A percentile compares a stretch with the other conserved stretches of the same genome.
Evolutionary conservation across 92 coral and sea anemone species (phyloP).

Genomic region (Actinernus sp.): DNA sequence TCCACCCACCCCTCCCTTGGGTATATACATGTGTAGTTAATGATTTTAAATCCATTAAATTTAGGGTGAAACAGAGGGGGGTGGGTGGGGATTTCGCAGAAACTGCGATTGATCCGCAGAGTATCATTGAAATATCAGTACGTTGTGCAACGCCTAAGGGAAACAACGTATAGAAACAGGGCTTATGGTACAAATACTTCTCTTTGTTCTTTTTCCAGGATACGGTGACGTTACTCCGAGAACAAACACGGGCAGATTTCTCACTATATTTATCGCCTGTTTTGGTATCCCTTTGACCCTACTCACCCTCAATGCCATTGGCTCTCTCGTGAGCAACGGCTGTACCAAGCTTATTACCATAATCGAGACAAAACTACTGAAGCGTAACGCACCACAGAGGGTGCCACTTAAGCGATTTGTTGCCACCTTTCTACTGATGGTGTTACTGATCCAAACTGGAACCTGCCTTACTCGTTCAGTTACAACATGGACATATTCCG

Average conservation of each 20-base stretch:
- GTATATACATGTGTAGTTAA: too few relatives aligned
- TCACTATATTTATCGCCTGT: slow-evolving; percentile 6
- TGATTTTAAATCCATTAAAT: too few relatives aligned
- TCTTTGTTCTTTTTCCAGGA: slow-evolving; percentile 8
- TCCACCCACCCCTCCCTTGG: too few relatives aligned
- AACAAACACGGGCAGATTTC: slow-evolving; percentile 6
- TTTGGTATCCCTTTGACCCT: slow-evolving; percentile 49
- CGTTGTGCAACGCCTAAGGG: neutral
- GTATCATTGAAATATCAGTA: too few relatives aligned
- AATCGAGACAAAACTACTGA: slow-evolving; percentile 9
- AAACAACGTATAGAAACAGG: too few relatives aligned
- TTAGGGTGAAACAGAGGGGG: too few relatives aligned
- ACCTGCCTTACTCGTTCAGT: neutral
- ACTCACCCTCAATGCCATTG: slow-evolving; percentile 12
- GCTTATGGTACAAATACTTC: too few relatives aligned
- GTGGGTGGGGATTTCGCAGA: too few relatives aligned
- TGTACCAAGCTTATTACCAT: neutral
- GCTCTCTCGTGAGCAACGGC: slow-evolving; percentile 1
- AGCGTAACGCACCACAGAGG: neutral
- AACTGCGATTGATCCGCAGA: too few relatives aligned
- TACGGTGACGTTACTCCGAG: slow-evolving; percentile 28
- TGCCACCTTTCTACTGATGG: slow-evolving; percentile 1
- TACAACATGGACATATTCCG: neutral
- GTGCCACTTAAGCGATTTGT: neutral
- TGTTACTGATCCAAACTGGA: neutral